Evolutionary conservation across 2,888 invertebrate species (phyloP), one percentile per base, ranked within the genome.

Genomic region (Drosophila trichaetosa): DNA sequence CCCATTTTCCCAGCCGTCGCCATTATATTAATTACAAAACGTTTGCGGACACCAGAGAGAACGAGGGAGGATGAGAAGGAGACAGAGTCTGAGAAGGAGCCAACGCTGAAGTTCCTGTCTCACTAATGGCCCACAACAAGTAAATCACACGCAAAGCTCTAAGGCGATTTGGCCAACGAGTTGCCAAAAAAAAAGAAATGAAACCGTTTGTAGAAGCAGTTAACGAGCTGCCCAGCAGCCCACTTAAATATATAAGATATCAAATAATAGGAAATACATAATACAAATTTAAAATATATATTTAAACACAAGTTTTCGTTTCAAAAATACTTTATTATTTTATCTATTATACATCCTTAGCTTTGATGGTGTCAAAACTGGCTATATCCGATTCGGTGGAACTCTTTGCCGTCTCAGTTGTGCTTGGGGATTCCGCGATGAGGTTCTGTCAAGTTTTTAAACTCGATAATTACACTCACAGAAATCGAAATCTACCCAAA

Each of bases 61-160:
- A 16, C 16, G 4, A 46, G 76, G 29, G 10, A 27, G 5, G 11
- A 2, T 18, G 10, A 29, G 48, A 24, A 1, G 49, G 49, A 10
- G 27, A 64, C 63, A 13, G 38, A 21, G 59, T 16, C 8, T 46
- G 16, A 16, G 24, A 7, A 46, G 46, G 38, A 38, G 36, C 18
- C 29, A 59, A 53, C 21, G 66, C 51, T 53, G 18, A 27, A 77
- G 77, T 79, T 73, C 58, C 72, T 72, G 75, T 73, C 80, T 75
- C 73, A 77, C 88, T 87, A 87, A 87, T 87, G 90, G 87, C 66
- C 73, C 81, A 82, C 83, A 87, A 85, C 87, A 87, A 89, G 81
- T 87, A 87, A 87, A 87, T 87, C 90, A 89, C 89, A 86, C 87
- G 79, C 87, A 86, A 86, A 86, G 89, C 85, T 86, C 85, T 82